Conservation (phyloP, 2,888 invertebrate genomes). For the Coecobrya sp. region DNA sequence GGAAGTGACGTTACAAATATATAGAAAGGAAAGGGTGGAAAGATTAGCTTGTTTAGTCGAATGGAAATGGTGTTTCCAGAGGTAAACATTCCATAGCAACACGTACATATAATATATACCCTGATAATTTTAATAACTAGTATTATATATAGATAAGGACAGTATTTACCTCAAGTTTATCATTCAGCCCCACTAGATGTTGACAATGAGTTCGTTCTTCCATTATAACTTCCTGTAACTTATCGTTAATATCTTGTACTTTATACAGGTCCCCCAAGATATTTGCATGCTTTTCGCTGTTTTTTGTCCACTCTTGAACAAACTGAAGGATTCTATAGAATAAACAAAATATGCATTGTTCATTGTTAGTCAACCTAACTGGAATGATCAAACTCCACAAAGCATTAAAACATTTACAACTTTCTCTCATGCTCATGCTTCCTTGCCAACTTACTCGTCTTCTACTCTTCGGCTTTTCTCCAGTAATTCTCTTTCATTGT, state of each 20-base stretch:
- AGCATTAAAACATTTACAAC: background rate
- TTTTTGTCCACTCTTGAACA: conserved; percentile 32
- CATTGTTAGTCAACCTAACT: background rate
- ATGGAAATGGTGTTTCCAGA: no score
- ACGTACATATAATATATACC: no score
- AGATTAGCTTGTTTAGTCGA: no score
- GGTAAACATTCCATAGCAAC: no score
- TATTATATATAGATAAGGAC: background rate
- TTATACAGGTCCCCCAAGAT: conserved; percentile 37
- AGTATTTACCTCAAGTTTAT: conserved; percentile 79
- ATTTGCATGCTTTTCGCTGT: conserved; percentile 21
- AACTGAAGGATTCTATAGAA: conserved; percentile 43
- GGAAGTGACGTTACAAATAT: background rate
- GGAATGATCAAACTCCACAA: background rate
- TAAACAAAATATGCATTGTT: background rate
- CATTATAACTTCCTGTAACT: conserved; percentile 70
- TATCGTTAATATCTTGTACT: conserved; percentile 71
- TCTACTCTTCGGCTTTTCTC: conserved; percentile 63
- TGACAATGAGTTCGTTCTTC: conserved; percentile 84
- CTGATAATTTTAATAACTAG: no score
- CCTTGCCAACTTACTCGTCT: conserved; percentile 54
- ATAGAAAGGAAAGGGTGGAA: no score
- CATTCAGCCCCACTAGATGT: conserved; percentile 80
- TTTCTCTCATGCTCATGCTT: background rate
- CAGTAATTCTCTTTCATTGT: conserved; percentile 56